Evolutionary conservation across 2,113 vertebrate species (phyloP).

Genomic region (Brienomyrus brachyistius): DNA sequence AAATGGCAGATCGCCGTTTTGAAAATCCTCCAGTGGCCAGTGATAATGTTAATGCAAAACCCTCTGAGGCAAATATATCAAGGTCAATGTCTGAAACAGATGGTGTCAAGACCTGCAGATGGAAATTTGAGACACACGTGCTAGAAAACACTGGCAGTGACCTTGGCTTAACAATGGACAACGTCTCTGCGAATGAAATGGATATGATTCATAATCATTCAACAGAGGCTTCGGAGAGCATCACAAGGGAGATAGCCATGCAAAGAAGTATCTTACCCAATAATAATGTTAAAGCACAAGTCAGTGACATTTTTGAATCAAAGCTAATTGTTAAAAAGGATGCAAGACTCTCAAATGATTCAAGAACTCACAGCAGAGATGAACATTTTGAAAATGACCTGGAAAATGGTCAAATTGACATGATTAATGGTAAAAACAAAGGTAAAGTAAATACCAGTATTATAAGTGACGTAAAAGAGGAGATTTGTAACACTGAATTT

Average conservation of each 20-base stretch:
- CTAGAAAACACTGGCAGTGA: neutral
- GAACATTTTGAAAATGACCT: conserved; percentile 13
- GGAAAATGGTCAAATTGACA: conserved; percentile 61
- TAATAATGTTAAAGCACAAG: neutral
- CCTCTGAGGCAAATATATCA: neutral
- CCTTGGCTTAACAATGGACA: neutral
- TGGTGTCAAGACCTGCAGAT: neutral
- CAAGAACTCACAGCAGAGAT: neutral
- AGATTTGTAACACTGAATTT: conserved; percentile 49
- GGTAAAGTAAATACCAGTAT: conserved; percentile 49
- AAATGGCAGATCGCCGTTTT: neutral
- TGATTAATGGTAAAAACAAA: conserved; percentile 44
- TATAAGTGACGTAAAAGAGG: conserved; percentile 38
- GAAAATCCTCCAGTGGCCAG: neutral
- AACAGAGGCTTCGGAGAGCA: neutral
- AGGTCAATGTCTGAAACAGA: neutral
- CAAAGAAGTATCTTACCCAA: neutral
- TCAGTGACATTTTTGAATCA: neutral
- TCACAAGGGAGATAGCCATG: neutral
- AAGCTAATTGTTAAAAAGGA: neutral
- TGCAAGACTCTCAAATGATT: neutral
- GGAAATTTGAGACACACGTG: neutral
- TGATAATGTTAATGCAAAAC: neutral
- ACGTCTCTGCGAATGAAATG: neutral
- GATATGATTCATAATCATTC: neutral